A percentile compares a stretch with the other conserved stretches of the same genome.
Conservation (phyloP, 2,888 invertebrate genomes). For the Dynastes maya region DNA sequence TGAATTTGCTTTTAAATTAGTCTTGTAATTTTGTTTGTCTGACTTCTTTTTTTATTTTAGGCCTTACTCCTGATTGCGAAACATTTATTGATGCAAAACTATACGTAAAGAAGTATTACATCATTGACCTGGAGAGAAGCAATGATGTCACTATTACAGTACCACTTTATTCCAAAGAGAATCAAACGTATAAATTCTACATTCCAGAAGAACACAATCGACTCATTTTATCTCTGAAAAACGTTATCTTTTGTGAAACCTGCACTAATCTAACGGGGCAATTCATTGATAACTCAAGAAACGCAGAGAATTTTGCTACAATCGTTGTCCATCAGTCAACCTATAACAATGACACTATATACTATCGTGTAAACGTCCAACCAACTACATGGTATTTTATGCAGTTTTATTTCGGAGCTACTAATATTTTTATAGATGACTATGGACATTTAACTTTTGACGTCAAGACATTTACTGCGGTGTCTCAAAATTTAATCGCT, state of each 20-base stretch:
- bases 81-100: slow-evolving; percentile 67
- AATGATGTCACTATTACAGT: slow-evolving; percentile 54
- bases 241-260: slow-evolving; percentile 59
- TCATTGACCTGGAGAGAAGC: slow-evolving; percentile 59
- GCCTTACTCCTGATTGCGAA: slow-evolving; percentile 74
- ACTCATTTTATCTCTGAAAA: slow-evolving; percentile 60
- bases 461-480: slow-evolving; percentile 51
- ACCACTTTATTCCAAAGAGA: slow-evolving; percentile 53
- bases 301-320: slow-evolving; percentile 67
- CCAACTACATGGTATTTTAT: slow-evolving; percentile 78
- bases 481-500: slow-evolving; percentile 14
- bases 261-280: slow-evolving; percentile 66
- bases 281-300: slow-evolving; percentile 72
- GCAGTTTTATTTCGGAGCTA: slow-evolving; percentile 63
- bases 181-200: slow-evolving; percentile 64
- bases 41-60: slow-evolving; percentile 68
- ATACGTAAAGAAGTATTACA: slow-evolving; percentile 58
- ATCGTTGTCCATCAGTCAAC: slow-evolving; percentile 45
- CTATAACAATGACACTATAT: slow-evolving; percentile 35
- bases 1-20: too few relatives aligned
- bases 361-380: slow-evolving; percentile 69
- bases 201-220: slow-evolving; percentile 62
- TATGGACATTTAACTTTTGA: slow-evolving; percentile 50
- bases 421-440: slow-evolving; percentile 20
- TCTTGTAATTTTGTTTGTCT: not conserved